Conservation (phyloP, 1,140 invertebrate genomes). For the Gyrodactylus bullatarudis region DNA sequence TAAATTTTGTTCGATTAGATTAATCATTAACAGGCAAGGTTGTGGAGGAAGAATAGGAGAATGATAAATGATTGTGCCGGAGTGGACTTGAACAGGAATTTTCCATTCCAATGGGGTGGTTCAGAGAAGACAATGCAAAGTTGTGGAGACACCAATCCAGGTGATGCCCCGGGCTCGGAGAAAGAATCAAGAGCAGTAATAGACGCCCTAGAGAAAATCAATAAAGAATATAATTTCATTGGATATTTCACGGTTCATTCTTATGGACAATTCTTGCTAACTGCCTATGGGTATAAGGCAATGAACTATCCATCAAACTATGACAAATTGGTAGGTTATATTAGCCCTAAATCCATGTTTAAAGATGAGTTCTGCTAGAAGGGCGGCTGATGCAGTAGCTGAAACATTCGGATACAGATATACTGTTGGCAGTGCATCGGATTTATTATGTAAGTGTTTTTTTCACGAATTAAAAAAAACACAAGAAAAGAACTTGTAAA, state of each 20-base stretch:
- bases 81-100: slow-evolving; percentile 16
- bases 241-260: neutral
- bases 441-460: slow-evolving; percentile 5
- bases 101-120: slow-evolving; percentile 13
- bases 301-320: neutral
- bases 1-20: neutral
- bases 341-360: neutral
- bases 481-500: neutral
- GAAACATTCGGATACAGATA: neutral
- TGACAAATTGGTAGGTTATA: neutral
- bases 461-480: neutral
- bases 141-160: neutral
- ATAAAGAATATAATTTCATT: neutral
- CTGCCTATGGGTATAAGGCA: neutral
- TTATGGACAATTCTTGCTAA: neutral
- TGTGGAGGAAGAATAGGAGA: slow-evolving; percentile 15
- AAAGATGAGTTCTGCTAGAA: neutral
- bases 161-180: neutral
- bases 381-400: neutral
- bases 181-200: neutral
- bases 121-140: too few relatives aligned
- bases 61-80: slow-evolving; percentile 11
- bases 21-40: slow-evolving; percentile 6
- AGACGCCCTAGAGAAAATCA: neutral
- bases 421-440: neutral